Evolutionary conservation across 2,113 vertebrate genomes (phyloP), one percentile per base, ranked within the genome.

Genomic region (Leptosomus discolor): DNA sequence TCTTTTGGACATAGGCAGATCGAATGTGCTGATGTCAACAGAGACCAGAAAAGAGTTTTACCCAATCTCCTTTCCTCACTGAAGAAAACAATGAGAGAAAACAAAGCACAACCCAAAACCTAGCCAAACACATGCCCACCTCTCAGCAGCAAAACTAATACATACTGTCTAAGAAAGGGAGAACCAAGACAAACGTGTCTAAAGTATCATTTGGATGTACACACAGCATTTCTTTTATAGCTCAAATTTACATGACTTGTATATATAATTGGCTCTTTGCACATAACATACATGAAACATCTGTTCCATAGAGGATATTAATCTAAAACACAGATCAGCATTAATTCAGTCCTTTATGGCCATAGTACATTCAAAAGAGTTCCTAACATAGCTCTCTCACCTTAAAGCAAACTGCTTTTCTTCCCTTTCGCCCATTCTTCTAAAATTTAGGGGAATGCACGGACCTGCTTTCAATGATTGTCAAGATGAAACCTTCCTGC

Each of bases 11-110:
- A 15, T 92, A 73, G 91, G 90, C 88, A 95, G 94, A 96, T 71
- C 60, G 4, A 61, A 95, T 75, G 95, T 82, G 71, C 86, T 97
- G 91, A 96, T 95, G 87, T 92, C 95, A 91, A 97, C 95, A 95
- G 77, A 91, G 95, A 95, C 86, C 75, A 85, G 91, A 82, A 89
- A 39, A 71, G 69, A 60, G 50, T 48, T 95, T 85, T 46, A 91
- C 39, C 50, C 82, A n/a, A 56, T 61, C 74, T 89, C 50, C 58
- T 71, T 79, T 88, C 63, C 54, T 79, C 54, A 20, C 48, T 34
- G 65, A 69, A 85, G 78, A 79, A 96, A 95, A 93, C 39, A 94
- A 20, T 50, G 78, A 53, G 39, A 88, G 43, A 88, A 96, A 95
- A 76, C 51, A 95, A 92, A 96, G 77, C 80, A 81, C 34, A 87